Base-by-base conservation (phyloP, 1,140 invertebrate species). In the Parasteatoda tepidariorum region DNA sequence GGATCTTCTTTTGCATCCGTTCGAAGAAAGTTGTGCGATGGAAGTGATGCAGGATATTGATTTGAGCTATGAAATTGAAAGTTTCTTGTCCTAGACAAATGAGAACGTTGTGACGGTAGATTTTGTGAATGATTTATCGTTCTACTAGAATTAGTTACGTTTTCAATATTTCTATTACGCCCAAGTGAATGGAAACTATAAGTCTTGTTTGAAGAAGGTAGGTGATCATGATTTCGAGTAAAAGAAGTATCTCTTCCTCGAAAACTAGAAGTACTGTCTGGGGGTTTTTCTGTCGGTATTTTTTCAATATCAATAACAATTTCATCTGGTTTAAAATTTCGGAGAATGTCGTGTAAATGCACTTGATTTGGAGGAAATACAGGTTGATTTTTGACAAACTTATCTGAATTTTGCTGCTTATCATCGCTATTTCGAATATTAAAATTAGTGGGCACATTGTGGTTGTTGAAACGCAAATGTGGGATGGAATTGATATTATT, bases 241-340 rank as follows among this genome's bases (percentile, higher is more conserved):
- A 13, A 18, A 57, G 68, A 31, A 31, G 31, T 13, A 55, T 13
- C 15, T 30, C 26, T 55, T 48, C 5, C 13, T 4, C 61, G 54
- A 26, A 64, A 54, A n/a, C 26, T 28, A 15, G 38, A 34, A 2
- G n/a, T 33, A 31, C 24, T 33, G 9, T 62, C 59, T 7, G 41
- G 61, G 2, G 55, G 34, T 31, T 7, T 22, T 6, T 62, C 26
- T 9, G 66, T 81, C 1, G 78, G 33, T 22, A 81, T 28, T 2
- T 31, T 70, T 41, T 41, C 78, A 6, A 81, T 24, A n/a, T 81
- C 55, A 22, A 81, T 81, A 13, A 81, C 24, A 13, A 81, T 81
- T 61, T 81, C 31, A 22, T 81, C 78, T 11, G 78, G 78, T 31
- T 71, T 81, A 62, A 57, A 70, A 24, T 41, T 15, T 2, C 55